Evolutionary conservation across 2,797 vertebrate species (phyloP).

Genomic region (Gymnoscopelus microlampas): DNA sequence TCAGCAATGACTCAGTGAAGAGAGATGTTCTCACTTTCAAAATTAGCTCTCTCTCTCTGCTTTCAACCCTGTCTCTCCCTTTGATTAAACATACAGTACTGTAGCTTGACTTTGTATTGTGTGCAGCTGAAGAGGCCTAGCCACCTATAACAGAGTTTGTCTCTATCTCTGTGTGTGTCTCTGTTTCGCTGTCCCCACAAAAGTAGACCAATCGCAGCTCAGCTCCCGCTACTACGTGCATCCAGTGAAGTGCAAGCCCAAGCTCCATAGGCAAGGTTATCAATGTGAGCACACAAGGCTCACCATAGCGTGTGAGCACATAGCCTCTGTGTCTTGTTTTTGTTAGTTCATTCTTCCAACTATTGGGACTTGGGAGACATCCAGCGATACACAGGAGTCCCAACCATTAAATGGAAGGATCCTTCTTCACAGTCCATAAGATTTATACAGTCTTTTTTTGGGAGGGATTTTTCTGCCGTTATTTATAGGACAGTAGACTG

Average conservation of each 20-base stretch:
- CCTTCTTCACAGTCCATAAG: constrained; percentile 58
- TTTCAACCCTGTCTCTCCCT: constrained; percentile 2
- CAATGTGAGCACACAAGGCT: too few species aligned
- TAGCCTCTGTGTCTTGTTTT: too few species aligned
- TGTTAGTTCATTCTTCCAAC: constrained; percentile 13
- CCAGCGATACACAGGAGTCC: constrained; percentile 22
- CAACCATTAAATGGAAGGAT: constrained; percentile 35
- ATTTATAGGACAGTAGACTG: too few species aligned
- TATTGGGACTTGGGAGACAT: constrained; percentile 1
- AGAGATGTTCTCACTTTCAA: constrained; percentile 19
- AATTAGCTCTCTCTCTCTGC: background rate
- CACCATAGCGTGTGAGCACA: too few species aligned
- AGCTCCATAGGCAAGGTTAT: too few species aligned
- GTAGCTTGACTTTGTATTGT: background rate
- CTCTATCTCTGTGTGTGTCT: too few species aligned
- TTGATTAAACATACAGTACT: constrained; percentile 18
- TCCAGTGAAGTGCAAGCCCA: too few species aligned
- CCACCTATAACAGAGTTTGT: too few species aligned
- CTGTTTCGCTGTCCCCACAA: too few species aligned
- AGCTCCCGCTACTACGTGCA: too few species aligned
- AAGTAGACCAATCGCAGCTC: too few species aligned
- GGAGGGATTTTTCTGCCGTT: too few species aligned
- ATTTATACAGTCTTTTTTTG: constrained; percentile 44
- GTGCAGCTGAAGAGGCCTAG: background rate
- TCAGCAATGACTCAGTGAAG: constrained; percentile 33